Evolutionary conservation across 2,113 vertebrate genomes (phyloP), one percentile per base, ranked within the genome.

Genomic region (Neodon shergylaensis): DNA sequence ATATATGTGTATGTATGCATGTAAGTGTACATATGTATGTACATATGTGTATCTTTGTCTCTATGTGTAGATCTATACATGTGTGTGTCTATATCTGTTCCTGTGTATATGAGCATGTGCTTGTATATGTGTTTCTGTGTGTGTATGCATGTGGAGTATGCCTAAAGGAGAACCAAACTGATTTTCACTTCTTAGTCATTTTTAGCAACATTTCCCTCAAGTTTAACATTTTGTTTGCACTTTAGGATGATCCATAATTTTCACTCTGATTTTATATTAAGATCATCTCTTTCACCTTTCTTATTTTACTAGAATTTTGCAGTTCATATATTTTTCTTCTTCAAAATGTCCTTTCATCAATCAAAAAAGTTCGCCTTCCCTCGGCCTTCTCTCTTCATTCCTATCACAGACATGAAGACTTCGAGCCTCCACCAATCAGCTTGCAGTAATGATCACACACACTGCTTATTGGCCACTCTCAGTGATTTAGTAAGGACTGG

Each of bases 151-250:
- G 12, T 24, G 4, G 19, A 95, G 21, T 76, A 63, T 66, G 91
- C 96, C 94, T 97, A 97, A 96, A 91, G 47, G n/a, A 47, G 2
- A 77, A 7, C 87, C 96, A 97, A 97, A 96, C 94, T 96, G 96
- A 98, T 91, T 97, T 96, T 98, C 83, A 97, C 92, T 93, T 95
- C 95, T 49, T 94, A 94, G 87, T 65, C 94, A 82, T 66, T 92
- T 98, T 98, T 90, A 98, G 98, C 95, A 98, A 97, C 96, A 81
- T 0, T 92, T 91, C 96, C 68, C 89, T 94, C 6, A 0, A 0
- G 0, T 97, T 94, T 96, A 97, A 94, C 94, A 98, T 36, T 95
- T 98, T 97, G 93, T 97, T 97, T 97, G 83, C 2, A 42, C 36
- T 77, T 97, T 96, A 0, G 84, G 65, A 36, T 39, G 95, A 97